Percentiles rank a stretch among this genome's conserved stretches.
Evolutionary conservation across 53 echinoderm and acorn worm genomes (phyloP).

Genomic region (Luidia sarsii): DNA sequence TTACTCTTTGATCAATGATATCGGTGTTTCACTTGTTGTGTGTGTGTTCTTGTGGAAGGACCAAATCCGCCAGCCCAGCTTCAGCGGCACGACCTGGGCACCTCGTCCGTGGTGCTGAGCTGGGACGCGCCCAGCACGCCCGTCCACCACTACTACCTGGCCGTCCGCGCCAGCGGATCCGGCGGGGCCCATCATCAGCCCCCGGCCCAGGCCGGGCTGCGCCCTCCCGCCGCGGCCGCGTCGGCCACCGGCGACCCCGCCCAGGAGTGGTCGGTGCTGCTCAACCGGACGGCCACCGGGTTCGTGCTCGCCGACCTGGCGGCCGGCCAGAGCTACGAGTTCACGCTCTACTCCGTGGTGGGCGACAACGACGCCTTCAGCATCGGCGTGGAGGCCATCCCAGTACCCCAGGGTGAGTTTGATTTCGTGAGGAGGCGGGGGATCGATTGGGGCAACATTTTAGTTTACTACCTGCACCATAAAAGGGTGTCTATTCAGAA

Average conservation of each 20-base stretch:
- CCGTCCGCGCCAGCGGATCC: slow-evolving; percentile 22
- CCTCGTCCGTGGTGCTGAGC: slow-evolving; percentile 20
- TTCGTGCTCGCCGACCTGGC: slow-evolving; percentile 6
- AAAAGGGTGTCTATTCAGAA: too few relatives aligned
- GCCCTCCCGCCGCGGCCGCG: too few relatives aligned
- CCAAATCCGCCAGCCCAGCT: slow-evolving; percentile 20
- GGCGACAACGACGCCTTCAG: slow-evolving; percentile 10
- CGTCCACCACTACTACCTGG: slow-evolving; percentile 41
- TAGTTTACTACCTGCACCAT: too few relatives aligned
- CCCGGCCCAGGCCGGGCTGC: too few relatives aligned
- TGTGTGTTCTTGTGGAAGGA: too few relatives aligned
- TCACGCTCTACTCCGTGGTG: slow-evolving; percentile 28
- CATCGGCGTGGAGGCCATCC: slow-evolving; percentile 1
- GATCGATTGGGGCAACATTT: too few relatives aligned
- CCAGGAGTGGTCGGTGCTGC: slow-evolving; percentile 23
- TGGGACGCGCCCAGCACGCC: slow-evolving; percentile 32
- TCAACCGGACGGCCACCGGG: slow-evolving; percentile 24
- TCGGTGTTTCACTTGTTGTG: neutral
- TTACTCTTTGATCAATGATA: too few relatives aligned
- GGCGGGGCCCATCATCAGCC: neutral
- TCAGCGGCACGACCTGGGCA: slow-evolving; percentile 11
- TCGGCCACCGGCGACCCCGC: neutral
- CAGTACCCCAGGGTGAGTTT: slow-evolving; percentile 31
- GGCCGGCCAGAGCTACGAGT: neutral
- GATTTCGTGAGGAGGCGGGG: too few relatives aligned